phyloP scores from a whole-genome alignment of 2,113 vertebrate species.

The Cyphomyrus plagiostoma region DNA sequence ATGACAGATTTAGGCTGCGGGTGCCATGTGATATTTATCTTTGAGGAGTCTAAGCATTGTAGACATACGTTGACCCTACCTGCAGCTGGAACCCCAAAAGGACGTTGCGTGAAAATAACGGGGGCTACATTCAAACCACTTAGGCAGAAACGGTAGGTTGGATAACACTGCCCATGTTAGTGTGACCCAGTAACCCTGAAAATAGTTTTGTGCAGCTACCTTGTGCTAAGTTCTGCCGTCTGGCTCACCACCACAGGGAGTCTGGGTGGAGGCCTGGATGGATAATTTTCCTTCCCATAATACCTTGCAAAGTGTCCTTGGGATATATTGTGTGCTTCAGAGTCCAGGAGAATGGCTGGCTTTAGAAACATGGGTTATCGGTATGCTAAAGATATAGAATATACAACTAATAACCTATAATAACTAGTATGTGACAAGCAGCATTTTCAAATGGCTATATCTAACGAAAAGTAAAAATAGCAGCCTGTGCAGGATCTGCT shows the following conservation, averaged over 20 bases:
- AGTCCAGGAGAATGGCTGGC: neutral
- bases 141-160: slow-evolving; percentile 7
- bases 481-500: neutral
- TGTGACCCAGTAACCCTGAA: slow-evolving; percentile 29
- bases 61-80: slow-evolving; percentile 5
- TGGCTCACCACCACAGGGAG: neutral
- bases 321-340: neutral
- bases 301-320: neutral
- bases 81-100: neutral
- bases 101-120: neutral
- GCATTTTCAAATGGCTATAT: neutral
- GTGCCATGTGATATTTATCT: slow-evolving; percentile 31
- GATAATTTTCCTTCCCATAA: slow-evolving; percentile 14
- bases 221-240: neutral
- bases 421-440: neutral
- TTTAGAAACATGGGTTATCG: neutral
- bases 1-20: slow-evolving; percentile 23
- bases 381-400: neutral
- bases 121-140: neutral
- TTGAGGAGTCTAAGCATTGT: slow-evolving; percentile 3
- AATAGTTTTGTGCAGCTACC: neutral
- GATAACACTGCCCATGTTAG: slow-evolving; percentile 20
- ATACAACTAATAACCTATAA: neutral
- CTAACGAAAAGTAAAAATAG: neutral
- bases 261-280: neutral